Evolutionary conservation across 2,888 invertebrate genomes (phyloP).

Genomic region (Sialis lutaria): DNA sequence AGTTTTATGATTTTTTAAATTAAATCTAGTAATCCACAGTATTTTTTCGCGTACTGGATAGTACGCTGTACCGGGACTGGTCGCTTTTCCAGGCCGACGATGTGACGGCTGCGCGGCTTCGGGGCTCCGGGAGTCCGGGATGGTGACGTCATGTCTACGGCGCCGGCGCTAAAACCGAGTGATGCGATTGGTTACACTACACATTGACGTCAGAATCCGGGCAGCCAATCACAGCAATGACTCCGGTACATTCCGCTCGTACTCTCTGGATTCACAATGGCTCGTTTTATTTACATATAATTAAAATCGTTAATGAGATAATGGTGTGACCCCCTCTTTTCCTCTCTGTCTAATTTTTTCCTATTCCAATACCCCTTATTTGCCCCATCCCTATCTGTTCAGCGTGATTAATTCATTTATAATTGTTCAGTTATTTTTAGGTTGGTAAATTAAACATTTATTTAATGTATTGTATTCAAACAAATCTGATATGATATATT

Average conservation of each 20-base stretch:
- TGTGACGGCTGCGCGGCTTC: background rate
- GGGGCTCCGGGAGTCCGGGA: constrained; percentile 3
- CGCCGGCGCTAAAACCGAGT: background rate
- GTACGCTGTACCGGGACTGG: constrained; percentile 3
- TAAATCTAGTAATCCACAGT: background rate
- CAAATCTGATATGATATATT: too few species aligned
- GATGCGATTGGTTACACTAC: background rate
- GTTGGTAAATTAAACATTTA: too few species aligned
- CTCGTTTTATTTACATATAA: background rate
- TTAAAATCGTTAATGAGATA: background rate
- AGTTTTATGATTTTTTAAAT: background rate
- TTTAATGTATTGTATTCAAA: too few species aligned
- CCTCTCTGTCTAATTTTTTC: background rate
- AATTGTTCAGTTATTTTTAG: background rate
- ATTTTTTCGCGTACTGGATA: background rate
- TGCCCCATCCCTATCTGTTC: too few species aligned
- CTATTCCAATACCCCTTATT: too few species aligned
- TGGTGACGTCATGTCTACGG: background rate
- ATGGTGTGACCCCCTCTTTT: background rate
- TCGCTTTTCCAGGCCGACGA: background rate
- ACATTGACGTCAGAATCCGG: constrained; percentile 5
- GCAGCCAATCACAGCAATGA: constrained; percentile 3
- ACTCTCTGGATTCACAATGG: background rate
- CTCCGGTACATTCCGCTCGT: background rate
- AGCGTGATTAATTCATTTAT: background rate